These are phyloP conservation scores for Spondyliosoma cantharus DNA, from an alignment of 2,797 vertebrate genomes.

Conservation along the genomic window DNA sequence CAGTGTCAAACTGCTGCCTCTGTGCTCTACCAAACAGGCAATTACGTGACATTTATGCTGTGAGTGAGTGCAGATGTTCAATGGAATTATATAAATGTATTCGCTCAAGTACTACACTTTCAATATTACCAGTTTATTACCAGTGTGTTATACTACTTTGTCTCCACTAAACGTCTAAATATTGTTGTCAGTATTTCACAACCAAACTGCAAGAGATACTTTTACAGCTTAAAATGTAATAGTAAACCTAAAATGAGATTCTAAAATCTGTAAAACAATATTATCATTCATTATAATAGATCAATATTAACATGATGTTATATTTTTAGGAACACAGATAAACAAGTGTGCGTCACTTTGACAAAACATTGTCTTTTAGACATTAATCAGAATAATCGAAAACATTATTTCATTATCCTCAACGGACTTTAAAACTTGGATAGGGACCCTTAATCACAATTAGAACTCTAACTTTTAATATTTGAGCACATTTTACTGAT, in stretches of 20 bases:
- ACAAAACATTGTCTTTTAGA: background rate
- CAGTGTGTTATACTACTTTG: background rate
- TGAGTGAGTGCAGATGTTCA: background rate
- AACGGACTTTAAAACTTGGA: background rate
- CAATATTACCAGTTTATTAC: background rate
- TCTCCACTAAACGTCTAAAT: background rate
- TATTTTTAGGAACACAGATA: too few species aligned
- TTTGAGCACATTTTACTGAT: background rate
- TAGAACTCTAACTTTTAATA: background rate
- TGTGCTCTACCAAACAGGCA: conserved; percentile 1
- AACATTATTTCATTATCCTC: background rate
- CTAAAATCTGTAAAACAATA: background rate
- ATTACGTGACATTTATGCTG: background rate
- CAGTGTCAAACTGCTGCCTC: background rate
- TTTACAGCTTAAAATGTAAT: background rate
- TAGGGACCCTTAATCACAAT: background rate
- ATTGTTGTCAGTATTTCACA: background rate
- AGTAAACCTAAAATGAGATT: background rate
- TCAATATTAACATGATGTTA: too few species aligned
- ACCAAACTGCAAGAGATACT: too few species aligned
- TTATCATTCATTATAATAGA: too few species aligned
- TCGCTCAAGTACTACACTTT: background rate
- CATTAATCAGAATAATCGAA: background rate
- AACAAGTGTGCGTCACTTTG: background rate
- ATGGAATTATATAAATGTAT: background rate